Conservation (phyloP, 2,113 vertebrate genomes). For the Tupaia chinensis region DNA sequence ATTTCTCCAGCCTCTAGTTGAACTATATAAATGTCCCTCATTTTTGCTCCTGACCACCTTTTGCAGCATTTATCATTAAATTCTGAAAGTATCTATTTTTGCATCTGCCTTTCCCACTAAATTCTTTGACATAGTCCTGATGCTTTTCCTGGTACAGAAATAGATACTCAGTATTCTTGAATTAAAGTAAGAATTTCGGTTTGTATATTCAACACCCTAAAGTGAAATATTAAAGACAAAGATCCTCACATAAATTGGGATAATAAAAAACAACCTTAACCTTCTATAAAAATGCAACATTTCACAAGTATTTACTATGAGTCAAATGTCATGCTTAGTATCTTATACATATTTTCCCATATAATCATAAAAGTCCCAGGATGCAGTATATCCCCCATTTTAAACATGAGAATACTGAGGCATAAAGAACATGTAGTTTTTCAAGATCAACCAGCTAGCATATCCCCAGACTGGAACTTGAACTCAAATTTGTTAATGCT, state of each 20-base stretch:
- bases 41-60: not conserved
- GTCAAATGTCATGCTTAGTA: not conserved
- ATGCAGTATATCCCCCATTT: not conserved
- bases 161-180: not conserved
- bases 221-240: not conserved
- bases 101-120: not conserved
- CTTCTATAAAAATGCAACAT: constrained; percentile 25
- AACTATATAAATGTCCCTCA: not conserved
- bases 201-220: not conserved
- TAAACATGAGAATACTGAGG: constrained; percentile 2
- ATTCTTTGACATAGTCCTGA: not conserved
- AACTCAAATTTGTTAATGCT: not conserved
- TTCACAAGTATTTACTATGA: not conserved
- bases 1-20: not conserved
- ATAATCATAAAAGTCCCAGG: not conserved
- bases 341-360: not conserved
- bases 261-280: not conserved
- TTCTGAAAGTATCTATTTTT: not conserved
- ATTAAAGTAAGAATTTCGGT: constrained; percentile 19
- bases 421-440: not conserved
- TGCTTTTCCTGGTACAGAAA: not conserved
- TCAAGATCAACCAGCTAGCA: not conserved
- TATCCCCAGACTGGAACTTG: not conserved
- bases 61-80: not conserved
- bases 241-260: not conserved